Evolutionary conservation across 2,888 invertebrate genomes (phyloP), one percentile per base, ranked within the genome.

Genomic region (Hydriomena furcata): DNA sequence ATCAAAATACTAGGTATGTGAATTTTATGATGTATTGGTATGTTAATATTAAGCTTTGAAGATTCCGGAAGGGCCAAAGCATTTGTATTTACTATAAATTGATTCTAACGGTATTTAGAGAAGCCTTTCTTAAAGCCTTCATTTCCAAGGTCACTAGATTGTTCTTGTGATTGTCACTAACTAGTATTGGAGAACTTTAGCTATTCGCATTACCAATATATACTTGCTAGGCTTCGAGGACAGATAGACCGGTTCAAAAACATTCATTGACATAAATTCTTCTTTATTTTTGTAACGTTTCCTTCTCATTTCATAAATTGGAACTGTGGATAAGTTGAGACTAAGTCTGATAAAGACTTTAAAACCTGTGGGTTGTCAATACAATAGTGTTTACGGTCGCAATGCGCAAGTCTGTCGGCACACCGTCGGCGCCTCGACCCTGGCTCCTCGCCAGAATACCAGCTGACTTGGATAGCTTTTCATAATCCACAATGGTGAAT

Each of bases 321-420:
- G 7, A 23, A 11, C 6, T 17, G 23, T 23, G 20, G 31, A 31
- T 41, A 21, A 32, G 12, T 7, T 1, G 10, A 8, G 8, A 11
- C 20, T 41, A 27, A 27, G 28, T 42, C 24, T 12, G 10, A 38
- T 34, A 23, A 34, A 25, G 23, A 13, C 21, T 37, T 34, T 40
- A 24, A 38, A 43, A 47, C 53, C 57, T 58, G 56, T 52, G 32
- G 50, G 31, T 63, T 66, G 58, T 66, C 71, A 62, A 71, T 70
- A 68, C 60, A 53, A 42, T 25, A 41, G 13, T 74, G 73, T 78
- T 76, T 73, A 76, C 68, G 69, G 72, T 65, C 77, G 76, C 80
- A 82, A 71, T 82, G 82, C 82, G 82, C 82, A 82, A 78, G 81
- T 74, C 76, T 64, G 54, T 20, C 41, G 32, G 17, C 31, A 17